Evolutionary conservation across 2,113 vertebrate species (phyloP), one percentile per base, ranked within the genome.

Genomic region (Microcebus murinus): DNA sequence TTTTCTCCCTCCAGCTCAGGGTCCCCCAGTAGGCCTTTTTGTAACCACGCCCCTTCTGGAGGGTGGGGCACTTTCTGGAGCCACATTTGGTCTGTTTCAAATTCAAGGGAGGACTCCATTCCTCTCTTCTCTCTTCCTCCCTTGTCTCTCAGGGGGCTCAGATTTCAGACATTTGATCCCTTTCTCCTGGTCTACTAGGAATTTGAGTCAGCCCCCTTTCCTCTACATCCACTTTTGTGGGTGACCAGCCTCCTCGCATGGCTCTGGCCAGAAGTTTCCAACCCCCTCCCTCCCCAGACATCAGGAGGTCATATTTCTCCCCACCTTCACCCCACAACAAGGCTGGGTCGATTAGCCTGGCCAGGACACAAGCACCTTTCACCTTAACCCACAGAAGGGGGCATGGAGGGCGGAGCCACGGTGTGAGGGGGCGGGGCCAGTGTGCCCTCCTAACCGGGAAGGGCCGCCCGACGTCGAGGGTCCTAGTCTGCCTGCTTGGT

Each of bases 341-440:
- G 11, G 52, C 36, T 20, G 45, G 25, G 50, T 65, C 17, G 0
- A 3, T 1, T 0, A n/a, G 36, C 65, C 25, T 0, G 68, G 31
- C 29, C 57, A 25, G 55, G 67, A 55, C n/a, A 0, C 18, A 10
- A 12, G 5, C 55, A 9, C 61, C 27, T 15, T 25, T 23, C 8
- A 39, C 48, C 13, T 71, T 50, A 34, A 63, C 42, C 20, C 81
- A 63, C 14, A 1, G 2, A 1, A 52, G 50, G 9, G 55, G 0
- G 39, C 21, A 1, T 73, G n/a, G 42, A 81, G 55, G 65, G 94
- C 39, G 96, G 96, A 65, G 67, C 84, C 70, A 3, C 7, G 21
- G 27, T 0, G 31, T 11, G 15, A 50, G 67, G 81, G 85, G 95
- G 96, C 59, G 96, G 94, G 83, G 74, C 93, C 79, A 17, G 59